Evolutionary conservation across 2,113 vertebrate genomes (phyloP).

Genomic region (Oryzias melastigma): DNA sequence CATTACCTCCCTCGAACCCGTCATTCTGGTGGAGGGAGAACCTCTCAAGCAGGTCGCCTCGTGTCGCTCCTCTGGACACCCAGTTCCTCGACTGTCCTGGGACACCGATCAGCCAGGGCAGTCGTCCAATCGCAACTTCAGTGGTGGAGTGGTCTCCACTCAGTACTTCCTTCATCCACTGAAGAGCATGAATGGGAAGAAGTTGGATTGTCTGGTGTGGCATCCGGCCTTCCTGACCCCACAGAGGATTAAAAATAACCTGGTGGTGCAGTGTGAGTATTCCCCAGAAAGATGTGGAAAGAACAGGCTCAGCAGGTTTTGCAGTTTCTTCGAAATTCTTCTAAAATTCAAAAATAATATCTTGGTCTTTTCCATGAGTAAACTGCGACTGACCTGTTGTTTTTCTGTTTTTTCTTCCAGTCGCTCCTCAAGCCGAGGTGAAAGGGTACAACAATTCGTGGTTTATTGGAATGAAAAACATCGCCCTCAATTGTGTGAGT

Average conservation of each 20-base stretch:
- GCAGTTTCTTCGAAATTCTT: not conserved
- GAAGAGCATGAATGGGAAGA: conserved; percentile 84
- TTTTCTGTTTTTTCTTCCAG: conserved; percentile 50
- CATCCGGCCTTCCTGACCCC: conserved; percentile 77
- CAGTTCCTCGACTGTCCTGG: conserved; percentile 81
- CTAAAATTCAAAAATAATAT: not conserved
- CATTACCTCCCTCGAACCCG: conserved; percentile 67
- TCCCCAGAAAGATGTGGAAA: not conserved
- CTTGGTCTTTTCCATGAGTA: not conserved
- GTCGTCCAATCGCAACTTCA: conserved; percentile 60
- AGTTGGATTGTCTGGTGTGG: conserved; percentile 86
- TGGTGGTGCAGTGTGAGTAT: conserved; percentile 86
- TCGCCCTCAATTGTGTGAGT: conserved; percentile 63
- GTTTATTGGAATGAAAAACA: conserved; percentile 61
- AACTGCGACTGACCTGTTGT: not conserved
- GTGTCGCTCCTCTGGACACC: conserved; percentile 84
- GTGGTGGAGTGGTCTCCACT: conserved; percentile 75
- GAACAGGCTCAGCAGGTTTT: not conserved
- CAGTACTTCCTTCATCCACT: conserved; percentile 85
- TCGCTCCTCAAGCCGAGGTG: conserved; percentile 64
- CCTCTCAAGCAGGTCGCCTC: conserved; percentile 77
- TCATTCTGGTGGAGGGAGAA: conserved; percentile 80
- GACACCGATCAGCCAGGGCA: conserved; percentile 83
- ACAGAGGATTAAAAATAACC: conserved; percentile 75
- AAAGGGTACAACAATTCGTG: conserved; percentile 60